phyloP scores from a whole-genome alignment of 2,888 invertebrate genomes.

The Zygothrica quintamaculata region DNA sequence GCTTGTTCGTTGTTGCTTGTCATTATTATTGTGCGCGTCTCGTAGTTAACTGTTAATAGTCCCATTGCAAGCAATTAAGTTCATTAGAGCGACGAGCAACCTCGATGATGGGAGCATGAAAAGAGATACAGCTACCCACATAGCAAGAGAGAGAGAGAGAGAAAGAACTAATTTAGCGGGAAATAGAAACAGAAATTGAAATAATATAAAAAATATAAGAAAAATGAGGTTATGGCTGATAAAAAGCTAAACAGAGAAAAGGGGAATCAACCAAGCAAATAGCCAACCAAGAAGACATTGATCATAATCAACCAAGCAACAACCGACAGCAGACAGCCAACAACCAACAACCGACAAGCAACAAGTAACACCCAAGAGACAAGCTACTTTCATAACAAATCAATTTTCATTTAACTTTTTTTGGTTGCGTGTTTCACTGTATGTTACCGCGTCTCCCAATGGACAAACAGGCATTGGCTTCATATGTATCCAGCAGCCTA shows the following conservation, averaged over 20 bases:
- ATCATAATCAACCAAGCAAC: conserved; percentile 52
- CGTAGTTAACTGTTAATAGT: conserved; percentile 64
- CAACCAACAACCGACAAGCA: conserved; percentile 7
- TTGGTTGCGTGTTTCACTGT: conserved; percentile 44
- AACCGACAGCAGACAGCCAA: conserved; percentile 22
- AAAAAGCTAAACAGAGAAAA: not conserved
- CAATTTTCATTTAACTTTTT: conserved; percentile 59
- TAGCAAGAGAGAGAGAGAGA: conserved; percentile 6
- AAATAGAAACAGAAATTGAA: too few relatives aligned
- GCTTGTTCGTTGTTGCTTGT: conserved; percentile 20
- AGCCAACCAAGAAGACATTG: conserved; percentile 37
- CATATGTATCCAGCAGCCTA: not conserved
- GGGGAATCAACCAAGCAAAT: conserved; percentile 17
- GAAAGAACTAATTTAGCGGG: too few relatives aligned
- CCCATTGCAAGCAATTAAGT: conserved; percentile 72
- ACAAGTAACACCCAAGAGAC: conserved; percentile 12
- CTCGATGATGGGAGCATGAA: not conserved
- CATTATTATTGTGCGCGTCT: conserved; percentile 31
- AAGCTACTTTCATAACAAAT: conserved; percentile 61
- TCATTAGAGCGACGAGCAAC: conserved; percentile 51
- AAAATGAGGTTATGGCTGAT: not conserved
- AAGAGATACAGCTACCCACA: not conserved
- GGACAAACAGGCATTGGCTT: conserved; percentile 9
- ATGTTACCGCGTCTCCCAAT: conserved; percentile 32
- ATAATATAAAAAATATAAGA: too few relatives aligned